A percentile compares a stretch with the other conserved stretches of the same genome.
Conservation (phyloP, 2,113 vertebrate genomes). For the Aphyosemion australe region DNA sequence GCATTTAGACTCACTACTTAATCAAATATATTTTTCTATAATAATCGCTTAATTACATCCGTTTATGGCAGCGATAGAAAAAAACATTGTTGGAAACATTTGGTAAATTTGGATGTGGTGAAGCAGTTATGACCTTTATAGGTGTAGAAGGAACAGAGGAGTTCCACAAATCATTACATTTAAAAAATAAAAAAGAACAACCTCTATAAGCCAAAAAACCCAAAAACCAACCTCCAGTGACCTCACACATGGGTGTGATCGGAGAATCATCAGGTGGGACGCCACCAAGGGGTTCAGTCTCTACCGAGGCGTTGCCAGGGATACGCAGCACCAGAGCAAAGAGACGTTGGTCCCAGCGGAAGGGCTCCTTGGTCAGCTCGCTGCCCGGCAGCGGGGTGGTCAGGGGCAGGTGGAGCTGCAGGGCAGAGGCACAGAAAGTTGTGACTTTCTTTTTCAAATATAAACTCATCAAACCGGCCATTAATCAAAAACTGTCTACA, state of each 20-base stretch:
- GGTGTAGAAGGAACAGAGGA: too few relatives aligned
- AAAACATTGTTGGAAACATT: too few relatives aligned
- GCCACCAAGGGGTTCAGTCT: constrained; percentile 85
- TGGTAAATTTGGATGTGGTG: too few relatives aligned
- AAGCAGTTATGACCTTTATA: too few relatives aligned
- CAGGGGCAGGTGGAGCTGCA: constrained; percentile 92
- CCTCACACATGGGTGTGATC: constrained; percentile 95
- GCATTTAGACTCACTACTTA: background rate
- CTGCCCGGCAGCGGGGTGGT: constrained; percentile 93
- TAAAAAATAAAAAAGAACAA: too few relatives aligned
- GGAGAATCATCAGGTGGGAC: constrained; percentile 90
- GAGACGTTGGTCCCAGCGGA: constrained; percentile 94
- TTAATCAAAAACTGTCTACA: too few relatives aligned
- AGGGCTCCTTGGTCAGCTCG: constrained; percentile 94
- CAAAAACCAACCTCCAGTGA: constrained; percentile 85
- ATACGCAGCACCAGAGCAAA: constrained; percentile 91
- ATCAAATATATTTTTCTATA: background rate
- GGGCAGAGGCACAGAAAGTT: background rate
- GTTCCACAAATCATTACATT: too few relatives aligned
- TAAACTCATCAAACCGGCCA: too few relatives aligned
- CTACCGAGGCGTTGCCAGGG: constrained; percentile 84
- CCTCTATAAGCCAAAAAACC: too few relatives aligned
- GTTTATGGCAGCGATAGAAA: background rate
- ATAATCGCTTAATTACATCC: background rate
- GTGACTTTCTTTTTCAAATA: too few relatives aligned